Base-by-base conservation (phyloP, 1,140 invertebrate species). In the Tribolium castaneum region DNA sequence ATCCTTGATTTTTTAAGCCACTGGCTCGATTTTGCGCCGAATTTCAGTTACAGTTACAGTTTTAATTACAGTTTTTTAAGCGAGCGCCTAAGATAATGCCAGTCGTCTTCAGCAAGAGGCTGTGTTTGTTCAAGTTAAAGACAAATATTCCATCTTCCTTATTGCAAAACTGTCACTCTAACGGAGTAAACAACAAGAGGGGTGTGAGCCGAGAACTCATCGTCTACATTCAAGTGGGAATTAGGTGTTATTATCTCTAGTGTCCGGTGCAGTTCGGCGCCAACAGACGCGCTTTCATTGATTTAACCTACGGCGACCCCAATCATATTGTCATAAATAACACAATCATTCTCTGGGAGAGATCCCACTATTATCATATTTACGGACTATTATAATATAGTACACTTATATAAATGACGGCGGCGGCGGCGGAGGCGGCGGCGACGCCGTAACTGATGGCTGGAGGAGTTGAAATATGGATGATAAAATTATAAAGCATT, bases 221-320 rank as follows among this genome's bases (percentile, higher is more conserved):
- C 59, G 59, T 9, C 59, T 12, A 66, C 59, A 70, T 79, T 81
- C 79, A 73, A 76, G 72, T 73, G 80, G 77, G 79, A 82, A 82
- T 82, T 82, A 78, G 80, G 74, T 78, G 79, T 80, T 79, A 82
- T 82, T 82, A 82, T 80, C 80, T 78, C 74, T 75, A 78, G 79
- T 82, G 80, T 80, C 80, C 80, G 80, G 76, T 56, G 75, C 54
- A 78, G 74, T 70, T 79, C 49, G 80, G 54, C 78, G 75, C 49
- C 80, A 73, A 10, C 70, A 75, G 75, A 59, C 70, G 75, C 80
- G 52, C 71, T 75, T 52, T 80, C 80, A 82, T 82, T 82, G 80
- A 82, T 82, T 82, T 82, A 82, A 82, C 80, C 79, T 80, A 80
- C 73, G 70, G 49, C 80, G 77, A 82, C 80, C 79, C 80, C 80